Base-by-base conservation (phyloP, 2,888 invertebrate species). In the Cheilosia variabilis region DNA sequence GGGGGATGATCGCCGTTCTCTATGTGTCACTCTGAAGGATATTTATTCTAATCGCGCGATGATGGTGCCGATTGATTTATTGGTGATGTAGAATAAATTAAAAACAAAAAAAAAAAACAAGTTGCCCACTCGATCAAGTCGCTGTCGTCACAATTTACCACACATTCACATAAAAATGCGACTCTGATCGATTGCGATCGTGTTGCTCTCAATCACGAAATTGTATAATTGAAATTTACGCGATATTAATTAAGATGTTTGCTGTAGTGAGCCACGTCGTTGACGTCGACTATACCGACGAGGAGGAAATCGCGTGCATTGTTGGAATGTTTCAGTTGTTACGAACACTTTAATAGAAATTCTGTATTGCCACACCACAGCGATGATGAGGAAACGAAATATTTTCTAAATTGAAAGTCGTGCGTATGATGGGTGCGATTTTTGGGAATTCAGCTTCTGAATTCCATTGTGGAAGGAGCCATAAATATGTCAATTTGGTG, bases 201-300 rank as follows among this genome's bases (percentile, higher is more conserved):
- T 72, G 80, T 77, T 81, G 71, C 58, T 86, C 86, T 86, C 86
- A 72, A 86, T 86, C 86, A 86, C 80, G 76, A 86, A 81, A 60
- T 63, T 22, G 72, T 86, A 52, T 86, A 86, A 86, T 86, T 86
- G 81, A 86, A 81, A 86, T 86, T 86, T 81, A 86, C 86, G 86
- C 86, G 86, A 86, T 80, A 86, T 86, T 77, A 86, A 86, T 86
- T 86, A 81, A 72, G 76, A 81, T 66, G 86, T 69, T 72, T 10
- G 53, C 69, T 57, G 63, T 41, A 37, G 53, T 34, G 53, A 50
- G 43, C 53, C 37, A 22, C 57, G 15, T 27, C 17, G 47, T 22
- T 34, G 76, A 31, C 55, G 73, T n/a, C 31, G 24, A 22, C 72
- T 17, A 31, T 27, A 27, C 27, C 19, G 55, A 34, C 15, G 31